Evolutionary conservation across 2,113 vertebrate genomes (phyloP), one percentile per base, ranked within the genome.

Genomic region (Sporophila hypoxantha): DNA sequence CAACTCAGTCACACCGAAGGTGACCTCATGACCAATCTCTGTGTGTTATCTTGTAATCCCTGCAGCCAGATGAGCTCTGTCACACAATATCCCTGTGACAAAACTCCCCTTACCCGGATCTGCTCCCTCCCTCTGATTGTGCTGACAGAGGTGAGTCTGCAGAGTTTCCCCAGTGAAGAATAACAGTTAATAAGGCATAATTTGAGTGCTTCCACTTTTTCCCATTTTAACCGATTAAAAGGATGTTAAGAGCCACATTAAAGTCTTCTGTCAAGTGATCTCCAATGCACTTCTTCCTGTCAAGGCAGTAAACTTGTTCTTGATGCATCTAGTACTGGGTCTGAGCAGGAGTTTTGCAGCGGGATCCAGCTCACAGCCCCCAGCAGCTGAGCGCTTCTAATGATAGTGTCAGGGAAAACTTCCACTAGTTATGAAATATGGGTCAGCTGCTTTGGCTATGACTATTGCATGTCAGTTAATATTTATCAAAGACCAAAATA

Each of bases 401-500:
- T 93, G 76, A 37, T 27, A 80, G 65, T 19, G 36, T 37, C 70
- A 91, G 49, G 85, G 49, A 75, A 94, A 92, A 88, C 86, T 82
- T 44, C 90, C 68, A 23, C 60, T 80, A 30, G 71, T 91, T 87
- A 76, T 89, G 93, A 94, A 91, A 92, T 90, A 87, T 76, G 94
- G 94, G 87, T 95, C 95, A 95, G 92, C 82, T 89, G 87, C 87
- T 95, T 91, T 92, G 82, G 79, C 49, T 93, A 21, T 39, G 93
- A 92, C 73, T 87, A 77, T 92, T 93, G 89, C 59, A 37, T 7
- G 84, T 94, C 91, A 83, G 70, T 87, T 95, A 95, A 81, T 85
- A 92, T 96, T 95, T 95, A 94, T 96, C 94, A 96, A 95, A 88
- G 94, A 41, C 70, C 78, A 89, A 95, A 96, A 96, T 95, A 94